Percentiles rank a stretch among this genome's conserved stretches.
Conservation (phyloP, 2,797 vertebrate genomes). For the Sebastes trivittatus region DNA sequence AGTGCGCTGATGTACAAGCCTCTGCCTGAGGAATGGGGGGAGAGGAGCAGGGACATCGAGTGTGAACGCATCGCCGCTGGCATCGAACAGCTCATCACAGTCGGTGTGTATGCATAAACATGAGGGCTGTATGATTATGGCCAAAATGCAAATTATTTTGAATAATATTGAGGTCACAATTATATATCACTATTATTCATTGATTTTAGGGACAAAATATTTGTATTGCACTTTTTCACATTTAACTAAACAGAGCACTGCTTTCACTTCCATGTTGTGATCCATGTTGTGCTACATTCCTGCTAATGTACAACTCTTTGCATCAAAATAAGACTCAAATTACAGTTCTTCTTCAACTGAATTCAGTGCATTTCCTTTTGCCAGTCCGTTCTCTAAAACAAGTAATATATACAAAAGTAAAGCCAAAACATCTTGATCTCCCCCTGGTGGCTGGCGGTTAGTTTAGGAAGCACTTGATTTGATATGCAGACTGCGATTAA, state of each 20-base stretch:
- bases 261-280: too few species aligned
- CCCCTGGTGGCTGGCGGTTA: background rate
- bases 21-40: constrained; percentile 91
- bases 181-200: too few species aligned
- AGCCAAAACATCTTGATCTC: background rate
- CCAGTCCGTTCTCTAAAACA: too few species aligned
- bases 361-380: too few species aligned
- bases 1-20: constrained; percentile 93
- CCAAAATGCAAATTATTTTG: background rate
- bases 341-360: too few species aligned
- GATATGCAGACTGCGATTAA: background rate
- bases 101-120: constrained; percentile 81
- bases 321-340: too few species aligned
- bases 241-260: too few species aligned
- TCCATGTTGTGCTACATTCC: too few species aligned
- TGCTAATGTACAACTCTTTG: too few species aligned
- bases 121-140: background rate
- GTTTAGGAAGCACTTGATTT: background rate
- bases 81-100: constrained; percentile 90
- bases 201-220: too few species aligned
- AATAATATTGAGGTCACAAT: too few species aligned
- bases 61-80: constrained; percentile 89
- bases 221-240: too few species aligned
- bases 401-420: background rate
- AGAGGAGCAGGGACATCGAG: constrained; percentile 86